phyloP scores from a whole-genome alignment of 1,140 invertebrate genomes.

The Bemisia tabaci region DNA sequence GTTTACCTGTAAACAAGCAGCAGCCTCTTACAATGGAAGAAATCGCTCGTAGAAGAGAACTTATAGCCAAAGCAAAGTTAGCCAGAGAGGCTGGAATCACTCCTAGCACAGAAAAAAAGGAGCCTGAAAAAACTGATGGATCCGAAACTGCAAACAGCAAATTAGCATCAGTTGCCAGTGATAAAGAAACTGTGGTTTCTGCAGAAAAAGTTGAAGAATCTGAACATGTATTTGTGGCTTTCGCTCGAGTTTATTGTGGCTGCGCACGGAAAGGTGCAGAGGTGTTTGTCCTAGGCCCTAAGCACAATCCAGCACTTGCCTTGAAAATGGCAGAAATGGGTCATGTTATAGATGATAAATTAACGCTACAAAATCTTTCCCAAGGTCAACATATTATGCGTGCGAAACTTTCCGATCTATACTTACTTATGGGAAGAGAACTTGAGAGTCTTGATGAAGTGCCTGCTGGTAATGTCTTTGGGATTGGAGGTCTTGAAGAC shows the following conservation, averaged over 20 bases:
- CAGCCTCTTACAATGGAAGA: slow-evolving; percentile 62
- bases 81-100: slow-evolving; percentile 4
- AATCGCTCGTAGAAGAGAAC: slow-evolving; percentile 51
- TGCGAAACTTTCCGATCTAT: slow-evolving; percentile 54
- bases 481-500: slow-evolving; percentile 65
- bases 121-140: neutral
- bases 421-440: slow-evolving; percentile 88
- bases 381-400: slow-evolving; percentile 46
- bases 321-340: slow-evolving; percentile 32
- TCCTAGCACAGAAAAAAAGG: slow-evolving; percentile 1
- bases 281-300: slow-evolving; percentile 73
- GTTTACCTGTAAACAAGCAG: slow-evolving; percentile 53
- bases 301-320: slow-evolving; percentile 61
- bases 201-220: slow-evolving; percentile 27
- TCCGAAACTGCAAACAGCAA: neutral
- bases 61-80: slow-evolving; percentile 18
- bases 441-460: slow-evolving; percentile 64
- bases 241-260: slow-evolving; percentile 89
- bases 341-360: slow-evolving; percentile 34
- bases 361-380: slow-evolving; percentile 50
- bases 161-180: slow-evolving; percentile 1
- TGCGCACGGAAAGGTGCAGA: slow-evolving; percentile 57
- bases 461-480: slow-evolving; percentile 79
- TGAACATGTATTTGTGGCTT: slow-evolving; percentile 72
- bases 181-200: neutral